These are phyloP conservation scores for Ryuthela nishihirai DNA, from an alignment of 2,888 invertebrate genomes.

Conservation along the genomic window DNA sequence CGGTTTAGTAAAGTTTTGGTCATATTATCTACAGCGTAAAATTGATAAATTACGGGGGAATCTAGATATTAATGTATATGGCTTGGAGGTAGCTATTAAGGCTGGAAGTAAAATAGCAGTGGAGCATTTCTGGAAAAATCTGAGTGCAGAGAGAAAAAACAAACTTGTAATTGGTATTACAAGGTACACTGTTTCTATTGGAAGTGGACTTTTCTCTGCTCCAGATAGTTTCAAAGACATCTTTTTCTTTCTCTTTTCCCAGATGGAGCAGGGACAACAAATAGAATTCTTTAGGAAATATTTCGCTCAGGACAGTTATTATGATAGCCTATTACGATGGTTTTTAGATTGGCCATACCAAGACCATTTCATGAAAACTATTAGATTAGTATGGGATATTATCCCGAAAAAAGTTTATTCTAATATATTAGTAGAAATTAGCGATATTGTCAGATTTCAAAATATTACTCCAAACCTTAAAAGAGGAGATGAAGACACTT, in stretches of 20 bases:
- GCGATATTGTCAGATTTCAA: constrained; percentile 1
- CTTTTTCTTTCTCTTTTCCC: constrained; percentile 2
- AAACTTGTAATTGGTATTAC: constrained; percentile 6
- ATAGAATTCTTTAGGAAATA: constrained; percentile 8
- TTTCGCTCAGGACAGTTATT: background rate
- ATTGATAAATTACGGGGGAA: constrained; percentile 3
- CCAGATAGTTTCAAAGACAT: constrained; percentile 7
- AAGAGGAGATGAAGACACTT: constrained; percentile 10
- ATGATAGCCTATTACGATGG: constrained; percentile 7
- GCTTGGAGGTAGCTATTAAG: constrained; percentile 7
- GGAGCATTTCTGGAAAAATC: constrained; percentile 12
- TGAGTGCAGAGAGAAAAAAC: constrained; percentile 1
- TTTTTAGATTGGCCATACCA: constrained; percentile 18
- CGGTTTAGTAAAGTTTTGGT: constrained; percentile 10
- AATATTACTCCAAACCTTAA: background rate
- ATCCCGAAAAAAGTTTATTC: constrained; percentile 3
- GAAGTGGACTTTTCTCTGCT: constrained; percentile 9
- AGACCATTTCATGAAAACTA: constrained; percentile 2
- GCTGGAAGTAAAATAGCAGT: constrained; percentile 17
- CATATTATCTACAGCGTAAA: constrained; percentile 5
- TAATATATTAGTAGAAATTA: constrained; percentile 4
- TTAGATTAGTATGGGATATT: constrained; percentile 2
- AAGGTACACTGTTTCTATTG: constrained; percentile 1
- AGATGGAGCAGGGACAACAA: constrained; percentile 5
- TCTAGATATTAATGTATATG: constrained; percentile 1